Evolutionary conservation across 2,113 vertebrate genomes (phyloP).

Genomic region (Xyrauchen texanus): DNA sequence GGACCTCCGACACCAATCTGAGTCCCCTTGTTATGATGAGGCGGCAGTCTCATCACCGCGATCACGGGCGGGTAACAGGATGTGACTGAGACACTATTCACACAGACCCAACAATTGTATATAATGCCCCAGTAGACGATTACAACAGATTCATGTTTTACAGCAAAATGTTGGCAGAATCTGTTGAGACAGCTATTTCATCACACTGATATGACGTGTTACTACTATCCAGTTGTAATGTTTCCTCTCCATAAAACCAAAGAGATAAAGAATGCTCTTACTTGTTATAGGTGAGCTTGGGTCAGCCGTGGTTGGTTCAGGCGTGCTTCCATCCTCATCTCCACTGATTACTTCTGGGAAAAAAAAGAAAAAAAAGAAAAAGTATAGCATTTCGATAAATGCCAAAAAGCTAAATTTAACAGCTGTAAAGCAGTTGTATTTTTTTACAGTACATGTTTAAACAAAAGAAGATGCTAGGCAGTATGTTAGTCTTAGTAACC

Average conservation of each 20-base stretch:
- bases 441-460: too few relatives aligned
- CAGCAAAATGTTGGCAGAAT: background rate
- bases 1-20: slow-evolving; percentile 63
- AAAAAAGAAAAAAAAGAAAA: slow-evolving; percentile 25
- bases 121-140: background rate
- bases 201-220: background rate
- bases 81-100: slow-evolving; percentile 61
- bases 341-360: slow-evolving; percentile 74
- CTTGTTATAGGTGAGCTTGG: slow-evolving; percentile 46
- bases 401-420: too few relatives aligned
- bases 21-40: slow-evolving; percentile 63
- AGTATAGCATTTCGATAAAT: too few relatives aligned
- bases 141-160: background rate
- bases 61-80: slow-evolving; percentile 56
- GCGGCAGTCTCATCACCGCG: slow-evolving; percentile 11
- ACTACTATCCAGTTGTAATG: background rate
- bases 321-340: slow-evolving; percentile 75
- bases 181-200: background rate
- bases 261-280: slow-evolving; percentile 54
- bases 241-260: background rate
- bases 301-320: slow-evolving; percentile 49
- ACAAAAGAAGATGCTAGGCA: too few relatives aligned
- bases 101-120: background rate
- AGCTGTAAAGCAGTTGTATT: too few relatives aligned
- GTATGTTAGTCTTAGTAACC: too few relatives aligned